These are phyloP conservation scores for Oxyruncus cristatus DNA, from an alignment of 2,113 vertebrate genomes.

Conservation along the genomic window DNA sequence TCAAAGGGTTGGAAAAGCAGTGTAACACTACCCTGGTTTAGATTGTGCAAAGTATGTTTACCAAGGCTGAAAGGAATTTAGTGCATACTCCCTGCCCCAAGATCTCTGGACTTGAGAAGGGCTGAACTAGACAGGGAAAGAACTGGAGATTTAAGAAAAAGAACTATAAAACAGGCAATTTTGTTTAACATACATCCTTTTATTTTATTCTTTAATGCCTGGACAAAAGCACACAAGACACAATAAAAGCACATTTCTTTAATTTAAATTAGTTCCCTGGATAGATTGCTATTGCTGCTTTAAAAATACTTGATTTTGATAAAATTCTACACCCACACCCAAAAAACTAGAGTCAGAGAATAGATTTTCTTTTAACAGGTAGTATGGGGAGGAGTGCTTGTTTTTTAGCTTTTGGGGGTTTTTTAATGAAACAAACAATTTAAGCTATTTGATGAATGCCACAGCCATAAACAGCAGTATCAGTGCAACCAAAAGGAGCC, in stretches of 20 bases:
- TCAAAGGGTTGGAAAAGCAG: neutral
- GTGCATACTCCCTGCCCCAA: constrained; percentile 13
- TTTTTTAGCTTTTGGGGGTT: neutral
- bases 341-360: neutral
- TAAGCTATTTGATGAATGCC: neutral
- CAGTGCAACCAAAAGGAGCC: neutral
- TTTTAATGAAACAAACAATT: neutral
- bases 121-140: neutral
- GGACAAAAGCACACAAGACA: neutral
- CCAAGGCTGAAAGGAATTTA: constrained; percentile 60
- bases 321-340: neutral
- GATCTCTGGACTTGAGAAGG: neutral
- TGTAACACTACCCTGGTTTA: constrained; percentile 44
- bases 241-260: neutral
- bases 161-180: neutral
- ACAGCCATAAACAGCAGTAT: neutral
- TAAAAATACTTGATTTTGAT: neutral
- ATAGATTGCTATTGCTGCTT: neutral
- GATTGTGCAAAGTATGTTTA: constrained; percentile 57
- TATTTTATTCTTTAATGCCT: neutral
- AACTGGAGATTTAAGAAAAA: neutral
- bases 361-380: neutral
- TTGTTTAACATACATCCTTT: neutral
- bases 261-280: neutral
- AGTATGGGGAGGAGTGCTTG: neutral